These are phyloP conservation scores for Leptinotarsa texana DNA, from an alignment of 1,140 invertebrate species.

Conservation along the genomic window DNA sequence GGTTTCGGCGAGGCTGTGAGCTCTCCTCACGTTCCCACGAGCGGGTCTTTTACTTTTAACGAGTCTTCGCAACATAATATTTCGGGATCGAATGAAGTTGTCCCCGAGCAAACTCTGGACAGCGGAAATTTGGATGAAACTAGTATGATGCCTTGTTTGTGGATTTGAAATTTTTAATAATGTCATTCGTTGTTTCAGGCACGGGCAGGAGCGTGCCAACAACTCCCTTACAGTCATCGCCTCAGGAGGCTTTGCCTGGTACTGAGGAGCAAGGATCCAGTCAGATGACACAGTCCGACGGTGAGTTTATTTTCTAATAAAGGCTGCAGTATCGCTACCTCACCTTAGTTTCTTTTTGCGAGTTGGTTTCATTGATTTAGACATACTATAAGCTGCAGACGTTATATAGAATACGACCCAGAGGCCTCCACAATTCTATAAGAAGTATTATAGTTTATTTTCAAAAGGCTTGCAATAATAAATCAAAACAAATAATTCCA, in stretches of 20 bases:
- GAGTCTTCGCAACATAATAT: conserved; percentile 55
- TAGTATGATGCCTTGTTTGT: conserved; percentile 23
- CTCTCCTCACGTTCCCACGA: conserved; percentile 75
- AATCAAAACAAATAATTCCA: no score
- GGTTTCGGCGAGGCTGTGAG: conserved; percentile 91
- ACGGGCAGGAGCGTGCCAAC: conserved; percentile 72
- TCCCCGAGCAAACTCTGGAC: conserved; percentile 52
- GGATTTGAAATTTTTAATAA: conserved; percentile 38
- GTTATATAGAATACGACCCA: no score
- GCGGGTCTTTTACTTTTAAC: conserved; percentile 74
- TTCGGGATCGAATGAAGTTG: conserved; percentile 42
- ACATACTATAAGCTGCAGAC: no score
- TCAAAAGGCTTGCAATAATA: no score
- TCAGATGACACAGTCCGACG: conserved; percentile 49
- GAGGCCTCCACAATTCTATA: no score
- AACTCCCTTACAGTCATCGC: conserved; percentile 74
- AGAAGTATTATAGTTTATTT: no score
- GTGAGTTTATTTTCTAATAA: conserved; percentile 43
- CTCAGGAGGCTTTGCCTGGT: conserved; percentile 56
- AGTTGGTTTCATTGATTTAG: no score
- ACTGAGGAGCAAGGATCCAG: conserved; percentile 45
- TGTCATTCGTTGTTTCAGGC: conserved; percentile 50
- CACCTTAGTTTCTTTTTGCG: no score
- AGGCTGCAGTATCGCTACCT: no score
- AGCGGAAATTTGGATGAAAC: conserved; percentile 14